Base-by-base conservation (phyloP, 2,113 vertebrate genomes). In the Eubucco bourcierii region DNA sequence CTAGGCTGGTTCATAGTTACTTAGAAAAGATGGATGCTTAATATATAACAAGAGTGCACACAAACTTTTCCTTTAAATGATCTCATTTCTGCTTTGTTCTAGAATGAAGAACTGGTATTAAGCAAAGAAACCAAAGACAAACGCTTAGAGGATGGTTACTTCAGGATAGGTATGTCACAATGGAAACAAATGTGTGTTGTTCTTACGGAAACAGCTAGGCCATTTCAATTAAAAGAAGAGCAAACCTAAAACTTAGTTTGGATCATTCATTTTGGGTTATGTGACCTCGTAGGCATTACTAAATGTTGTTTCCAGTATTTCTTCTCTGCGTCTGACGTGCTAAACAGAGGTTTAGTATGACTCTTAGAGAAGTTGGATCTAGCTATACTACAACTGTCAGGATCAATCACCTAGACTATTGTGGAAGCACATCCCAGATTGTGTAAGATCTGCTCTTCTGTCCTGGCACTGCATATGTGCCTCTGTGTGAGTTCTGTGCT, bases 41-140 rank as follows among this genome's bases (percentile, higher is more conserved):
- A 46, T 63, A 41, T 63, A 7, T 71, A 76, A 87, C 8, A 63
- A 76, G 37, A 46, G 12, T 18, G 16, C 23, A 19, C 17, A 29
- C 12, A 37, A 2, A 3, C 85, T 86, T 58, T 27, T 74, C 39
- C 83, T 84, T 72, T 37, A 79, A 78, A 71, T 80, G 0, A 68
- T 70, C 59, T 80, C 10, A 14, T 87, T 70, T 84, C 20, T 70
- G 16, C 39, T 89, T 61, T 84, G 66, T 97, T 96, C 87, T 92
- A 98, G 98, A 97, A 84, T 94, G 97, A 98, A 95, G 96, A 96
- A 84, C 90, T 98, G 94, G 95, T 97, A 89, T 94, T 98, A 94
- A 97, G 95, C 94, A 98, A 96, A 96, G 98, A 98, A 98, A 98
- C 98, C 98, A 99, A 99, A 99, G 99, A 99, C 93, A 99, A 98